phyloP scores from a whole-genome alignment of 2,113 vertebrate species.

The Oophaga pumilio region DNA sequence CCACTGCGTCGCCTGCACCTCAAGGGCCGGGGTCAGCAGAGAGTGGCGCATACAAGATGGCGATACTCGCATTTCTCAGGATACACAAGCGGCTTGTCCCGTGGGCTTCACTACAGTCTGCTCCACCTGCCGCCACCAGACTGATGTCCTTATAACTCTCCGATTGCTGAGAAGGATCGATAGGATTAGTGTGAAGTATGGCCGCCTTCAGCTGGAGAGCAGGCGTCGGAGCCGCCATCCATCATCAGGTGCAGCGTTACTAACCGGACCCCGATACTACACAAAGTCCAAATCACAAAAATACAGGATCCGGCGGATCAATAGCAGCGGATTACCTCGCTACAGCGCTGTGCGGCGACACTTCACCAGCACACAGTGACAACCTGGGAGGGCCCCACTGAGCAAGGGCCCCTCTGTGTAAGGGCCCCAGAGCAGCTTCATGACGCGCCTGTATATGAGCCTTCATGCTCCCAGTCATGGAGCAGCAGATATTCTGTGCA shows the following conservation, averaged over 20 bases:
- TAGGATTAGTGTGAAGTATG: neutral
- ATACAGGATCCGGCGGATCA: slow-evolving; percentile 12
- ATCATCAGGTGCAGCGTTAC: neutral
- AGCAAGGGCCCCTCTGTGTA: no score
- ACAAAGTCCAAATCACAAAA: slow-evolving; percentile 10
- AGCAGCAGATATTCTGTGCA: no score
- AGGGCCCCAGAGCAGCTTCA: no score
- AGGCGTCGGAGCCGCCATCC: neutral
- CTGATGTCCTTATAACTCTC: neutral
- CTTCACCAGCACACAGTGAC: neutral
- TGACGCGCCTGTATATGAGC: no score
- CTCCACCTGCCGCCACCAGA: neutral
- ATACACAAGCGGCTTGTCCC: no score
- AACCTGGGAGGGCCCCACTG: no score
- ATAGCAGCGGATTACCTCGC: slow-evolving; percentile 37
- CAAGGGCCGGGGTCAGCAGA: no score
- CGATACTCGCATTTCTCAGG: no score
- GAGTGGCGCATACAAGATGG: no score
- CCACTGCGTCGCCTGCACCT: no score
- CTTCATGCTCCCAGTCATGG: no score
- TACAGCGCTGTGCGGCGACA: slow-evolving; percentile 2
- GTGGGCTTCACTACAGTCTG: neutral
- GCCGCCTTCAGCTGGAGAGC: neutral
- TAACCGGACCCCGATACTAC: neutral
- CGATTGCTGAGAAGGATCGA: neutral